These are phyloP conservation scores for Aspidoscelis tigris DNA, from an alignment of 2,113 vertebrate genomes.

Conservation along the genomic window DNA sequence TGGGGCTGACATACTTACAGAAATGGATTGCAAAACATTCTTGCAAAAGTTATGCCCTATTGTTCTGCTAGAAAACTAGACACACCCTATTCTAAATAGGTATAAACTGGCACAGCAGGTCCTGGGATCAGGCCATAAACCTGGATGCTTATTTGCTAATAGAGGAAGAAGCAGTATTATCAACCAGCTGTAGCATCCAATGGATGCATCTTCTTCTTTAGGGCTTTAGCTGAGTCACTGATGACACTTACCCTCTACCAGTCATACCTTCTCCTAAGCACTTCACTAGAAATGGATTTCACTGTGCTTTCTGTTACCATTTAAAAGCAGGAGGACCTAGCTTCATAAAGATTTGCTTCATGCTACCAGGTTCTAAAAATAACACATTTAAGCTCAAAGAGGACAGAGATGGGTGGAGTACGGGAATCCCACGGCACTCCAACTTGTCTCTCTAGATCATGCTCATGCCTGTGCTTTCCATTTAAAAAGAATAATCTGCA, in stretches of 20 bases:
- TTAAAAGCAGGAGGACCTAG: conserved; percentile 54
- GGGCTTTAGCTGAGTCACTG: conserved; percentile 41
- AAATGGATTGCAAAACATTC: conserved; percentile 20
- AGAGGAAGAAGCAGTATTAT: conserved; percentile 35
- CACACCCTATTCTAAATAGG: conserved; percentile 25
- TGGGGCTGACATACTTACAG: not conserved
- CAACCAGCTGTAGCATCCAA: conserved; percentile 34
- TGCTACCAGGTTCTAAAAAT: conserved; percentile 57
- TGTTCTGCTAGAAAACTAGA: not conserved
- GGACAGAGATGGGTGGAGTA: conserved; percentile 17
- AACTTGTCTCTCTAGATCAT: conserved; percentile 59
- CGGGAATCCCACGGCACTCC: conserved; percentile 42
- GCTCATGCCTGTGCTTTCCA: conserved; percentile 65
- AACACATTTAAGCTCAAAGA: conserved; percentile 47
- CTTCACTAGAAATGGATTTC: conserved; percentile 19
- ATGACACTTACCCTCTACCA: conserved; percentile 13
- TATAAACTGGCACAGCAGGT: conserved; percentile 29
- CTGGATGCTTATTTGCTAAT: conserved; percentile 24
- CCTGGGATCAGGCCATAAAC: conserved; percentile 18
- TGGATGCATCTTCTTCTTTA: conserved; percentile 21
- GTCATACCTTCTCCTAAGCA: conserved; percentile 42
- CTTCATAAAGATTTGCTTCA: conserved; percentile 41
- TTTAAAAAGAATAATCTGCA: conserved; percentile 66
- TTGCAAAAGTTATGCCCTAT: not conserved
- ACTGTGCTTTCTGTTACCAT: conserved; percentile 13